These are phyloP conservation scores for Glossophaga mutica DNA, from an alignment of 2,797 vertebrate genomes.

Conservation along the genomic window DNA sequence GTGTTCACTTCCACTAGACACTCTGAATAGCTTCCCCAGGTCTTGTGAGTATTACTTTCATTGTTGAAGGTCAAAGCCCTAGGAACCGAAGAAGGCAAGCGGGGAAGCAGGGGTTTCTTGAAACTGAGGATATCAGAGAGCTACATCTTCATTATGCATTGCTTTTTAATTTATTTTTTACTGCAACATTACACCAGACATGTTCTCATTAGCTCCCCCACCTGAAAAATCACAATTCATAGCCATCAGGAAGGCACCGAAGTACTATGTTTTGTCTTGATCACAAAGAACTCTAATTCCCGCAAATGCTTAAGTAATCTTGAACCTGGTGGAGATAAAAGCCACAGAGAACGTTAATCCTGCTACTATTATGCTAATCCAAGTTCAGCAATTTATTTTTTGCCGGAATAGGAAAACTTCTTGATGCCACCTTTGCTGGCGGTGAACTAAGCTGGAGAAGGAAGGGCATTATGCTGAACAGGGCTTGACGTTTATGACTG, in stretches of 20 bases:
- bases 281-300: constrained; percentile 41
- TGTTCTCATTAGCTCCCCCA: background rate
- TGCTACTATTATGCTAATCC: background rate
- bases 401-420: constrained; percentile 22
- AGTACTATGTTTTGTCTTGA: constrained; percentile 15
- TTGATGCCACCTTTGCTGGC: constrained; percentile 35
- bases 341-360: background rate
- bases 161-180: constrained; percentile 1
- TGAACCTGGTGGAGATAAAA: background rate
- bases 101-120: background rate
- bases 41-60: background rate
- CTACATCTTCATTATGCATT: background rate
- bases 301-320: background rate
- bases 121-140: background rate
- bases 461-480: constrained; percentile 55
- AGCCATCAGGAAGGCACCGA: background rate
- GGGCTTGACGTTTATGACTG: constrained; percentile 65
- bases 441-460: constrained; percentile 42
- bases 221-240: background rate
- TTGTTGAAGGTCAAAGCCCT: background rate
- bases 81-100: background rate
- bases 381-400: background rate
- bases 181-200: background rate
- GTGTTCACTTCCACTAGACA: background rate
- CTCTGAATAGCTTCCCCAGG: background rate